Evolutionary conservation across 2,888 invertebrate species (phyloP).

Genomic region (Mythimna pallens): DNA sequence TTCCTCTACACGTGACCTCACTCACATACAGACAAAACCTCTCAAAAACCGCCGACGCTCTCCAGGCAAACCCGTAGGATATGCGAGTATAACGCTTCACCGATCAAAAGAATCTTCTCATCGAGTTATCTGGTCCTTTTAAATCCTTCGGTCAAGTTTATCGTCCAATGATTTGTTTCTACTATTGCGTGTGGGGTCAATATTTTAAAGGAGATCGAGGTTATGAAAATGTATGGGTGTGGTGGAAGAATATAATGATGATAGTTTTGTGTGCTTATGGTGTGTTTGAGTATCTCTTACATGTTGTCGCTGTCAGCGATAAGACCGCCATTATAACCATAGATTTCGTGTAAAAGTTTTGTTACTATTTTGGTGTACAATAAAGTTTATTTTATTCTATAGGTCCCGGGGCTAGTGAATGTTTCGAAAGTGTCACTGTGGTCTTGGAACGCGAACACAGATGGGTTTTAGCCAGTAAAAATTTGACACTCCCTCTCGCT

Average conservation of each 20-base stretch:
- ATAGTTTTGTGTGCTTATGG: neutral
- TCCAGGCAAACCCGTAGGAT: conserved; percentile 29
- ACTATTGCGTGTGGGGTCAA: conserved; percentile 39
- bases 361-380: too few species aligned
- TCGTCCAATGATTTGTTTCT: conserved; percentile 58
- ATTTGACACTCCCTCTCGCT: too few species aligned
- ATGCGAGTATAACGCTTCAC: conserved; percentile 69
- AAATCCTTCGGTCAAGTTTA: conserved; percentile 64
- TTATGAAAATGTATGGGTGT: conserved; percentile 10
- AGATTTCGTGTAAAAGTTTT: too few species aligned
- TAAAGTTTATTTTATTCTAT: too few species aligned
- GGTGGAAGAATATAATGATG: conserved; percentile 22
- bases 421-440: too few species aligned
- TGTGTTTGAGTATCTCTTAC: neutral
- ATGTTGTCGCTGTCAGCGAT: neutral
- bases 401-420: too few species aligned
- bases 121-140: conserved; percentile 71
- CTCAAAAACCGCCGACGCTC: conserved; percentile 40
- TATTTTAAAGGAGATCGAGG: conserved; percentile 39
- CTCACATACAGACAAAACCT: conserved; percentile 22
- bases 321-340: neutral
- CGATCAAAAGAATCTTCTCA: conserved; percentile 78
- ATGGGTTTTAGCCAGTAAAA: too few species aligned
- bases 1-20: conserved; percentile 24
- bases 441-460: too few species aligned